These are phyloP conservation scores for Marmota flaviventris DNA, from an alignment of 2,113 vertebrate genomes.

Conservation along the genomic window DNA sequence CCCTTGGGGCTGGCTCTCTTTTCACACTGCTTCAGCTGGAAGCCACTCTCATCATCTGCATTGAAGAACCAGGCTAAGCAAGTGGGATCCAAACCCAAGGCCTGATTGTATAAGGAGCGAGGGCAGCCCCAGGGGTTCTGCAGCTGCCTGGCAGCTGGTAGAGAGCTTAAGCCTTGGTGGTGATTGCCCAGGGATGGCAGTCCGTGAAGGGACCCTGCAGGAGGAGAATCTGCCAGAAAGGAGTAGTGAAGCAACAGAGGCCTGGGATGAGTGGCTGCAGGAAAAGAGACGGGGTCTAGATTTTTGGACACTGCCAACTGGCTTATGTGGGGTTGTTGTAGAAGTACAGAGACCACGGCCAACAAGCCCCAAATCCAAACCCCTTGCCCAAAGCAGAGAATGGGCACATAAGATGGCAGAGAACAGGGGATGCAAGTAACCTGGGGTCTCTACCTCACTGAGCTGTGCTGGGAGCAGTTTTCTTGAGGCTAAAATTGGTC, in stretches of 20 bases:
- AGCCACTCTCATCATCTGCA: not conserved
- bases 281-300: not conserved
- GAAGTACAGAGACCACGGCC: not conserved
- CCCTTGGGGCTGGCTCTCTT: not conserved
- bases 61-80: not conserved
- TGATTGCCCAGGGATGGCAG: not conserved
- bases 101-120: not conserved
- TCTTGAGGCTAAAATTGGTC: constrained; percentile 99
- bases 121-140: not conserved
- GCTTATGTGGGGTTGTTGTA: not conserved
- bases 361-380: not conserved
- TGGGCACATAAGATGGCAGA: not conserved
- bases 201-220: not conserved
- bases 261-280: not conserved
- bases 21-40: not conserved
- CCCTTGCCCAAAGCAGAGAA: constrained; percentile 34
- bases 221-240: not conserved
- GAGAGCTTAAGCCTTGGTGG: not conserved
- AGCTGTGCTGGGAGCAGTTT: constrained; percentile 96
- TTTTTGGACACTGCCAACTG: not conserved
- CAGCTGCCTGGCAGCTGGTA: not conserved
- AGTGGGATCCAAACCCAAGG: not conserved
- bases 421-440: not conserved
- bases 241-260: not conserved
- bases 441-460: constrained; percentile 90